Evolutionary conservation across 1,140 invertebrate species (phyloP).

Genomic region (Pissodes strobi): DNA sequence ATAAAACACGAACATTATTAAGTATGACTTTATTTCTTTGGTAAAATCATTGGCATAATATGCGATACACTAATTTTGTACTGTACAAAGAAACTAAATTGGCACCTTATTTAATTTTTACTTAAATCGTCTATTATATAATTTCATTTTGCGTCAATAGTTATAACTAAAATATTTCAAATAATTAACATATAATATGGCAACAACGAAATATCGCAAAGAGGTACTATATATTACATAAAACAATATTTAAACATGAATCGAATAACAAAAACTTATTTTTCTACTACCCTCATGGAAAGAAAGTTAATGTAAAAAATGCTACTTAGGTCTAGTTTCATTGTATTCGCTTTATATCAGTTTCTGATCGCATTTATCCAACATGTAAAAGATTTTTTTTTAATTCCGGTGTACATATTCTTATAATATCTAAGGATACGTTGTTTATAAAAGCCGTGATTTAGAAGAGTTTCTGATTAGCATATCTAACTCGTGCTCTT

Average conservation of each 20-base stretch:
- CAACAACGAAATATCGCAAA: constrained; percentile 29
- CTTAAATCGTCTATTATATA: constrained; percentile 12
- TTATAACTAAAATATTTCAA: constrained; percentile 28
- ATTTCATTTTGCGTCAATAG: not conserved
- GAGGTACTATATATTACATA: not conserved
- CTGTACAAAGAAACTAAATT: constrained; percentile 47
- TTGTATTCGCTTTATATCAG: too few relatives aligned
- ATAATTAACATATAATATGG: constrained; percentile 34
- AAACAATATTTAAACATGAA: not conserved
- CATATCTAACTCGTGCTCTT: too few relatives aligned
- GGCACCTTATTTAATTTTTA: constrained; percentile 42
- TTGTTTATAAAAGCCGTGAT: too few relatives aligned
- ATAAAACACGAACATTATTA: not conserved
- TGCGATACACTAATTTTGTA: constrained; percentile 45
- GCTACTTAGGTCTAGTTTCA: too few relatives aligned
- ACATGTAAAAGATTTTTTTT: too few relatives aligned
- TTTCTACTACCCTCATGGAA: too few relatives aligned
- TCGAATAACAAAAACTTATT: not conserved
- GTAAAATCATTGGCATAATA: constrained; percentile 51
- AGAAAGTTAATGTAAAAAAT: too few relatives aligned
- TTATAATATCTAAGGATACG: too few relatives aligned
- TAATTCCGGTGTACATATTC: too few relatives aligned
- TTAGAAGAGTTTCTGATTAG: too few relatives aligned
- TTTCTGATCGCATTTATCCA: too few relatives aligned
- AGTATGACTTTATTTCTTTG: constrained; percentile 46